Conservation (phyloP, 2,888 invertebrate species). For the Patella ulyssiponensis region DNA sequence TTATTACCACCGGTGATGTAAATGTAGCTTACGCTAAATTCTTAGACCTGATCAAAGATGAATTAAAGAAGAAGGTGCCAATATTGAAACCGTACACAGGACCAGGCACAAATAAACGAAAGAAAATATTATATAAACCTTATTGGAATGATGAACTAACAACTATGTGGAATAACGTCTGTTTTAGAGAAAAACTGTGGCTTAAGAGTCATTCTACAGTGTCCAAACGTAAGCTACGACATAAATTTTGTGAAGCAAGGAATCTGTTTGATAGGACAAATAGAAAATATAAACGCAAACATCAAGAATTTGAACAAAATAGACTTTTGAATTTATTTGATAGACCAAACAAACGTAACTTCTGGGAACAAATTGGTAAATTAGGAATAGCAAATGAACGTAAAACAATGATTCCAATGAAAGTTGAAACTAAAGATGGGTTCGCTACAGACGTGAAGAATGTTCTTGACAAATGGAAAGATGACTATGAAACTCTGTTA, state of each 20-base stretch:
- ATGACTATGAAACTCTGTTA: slow-evolving; percentile 8
- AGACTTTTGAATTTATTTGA: neutral
- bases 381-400: neutral
- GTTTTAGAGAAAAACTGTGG: neutral
- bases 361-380: neutral
- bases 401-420: neutral
- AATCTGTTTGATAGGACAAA: neutral
- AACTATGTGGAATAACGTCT: neutral
- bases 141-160: neutral
- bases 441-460: neutral
- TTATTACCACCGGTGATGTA: neutral
- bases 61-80: neutral
- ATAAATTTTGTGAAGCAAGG: neutral
- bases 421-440: neutral
- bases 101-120: neutral
- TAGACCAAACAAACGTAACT: neutral
- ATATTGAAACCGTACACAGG: neutral
- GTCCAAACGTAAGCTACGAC: neutral
- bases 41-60: neutral
- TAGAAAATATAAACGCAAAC: neutral
- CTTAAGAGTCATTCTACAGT: neutral
- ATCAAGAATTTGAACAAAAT: neutral
- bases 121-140: neutral
- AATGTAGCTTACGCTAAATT: neutral
- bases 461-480: slow-evolving; percentile 3